phyloP scores from a whole-genome alignment of 2,888 invertebrate species.

The Hydropsyche betteni region DNA sequence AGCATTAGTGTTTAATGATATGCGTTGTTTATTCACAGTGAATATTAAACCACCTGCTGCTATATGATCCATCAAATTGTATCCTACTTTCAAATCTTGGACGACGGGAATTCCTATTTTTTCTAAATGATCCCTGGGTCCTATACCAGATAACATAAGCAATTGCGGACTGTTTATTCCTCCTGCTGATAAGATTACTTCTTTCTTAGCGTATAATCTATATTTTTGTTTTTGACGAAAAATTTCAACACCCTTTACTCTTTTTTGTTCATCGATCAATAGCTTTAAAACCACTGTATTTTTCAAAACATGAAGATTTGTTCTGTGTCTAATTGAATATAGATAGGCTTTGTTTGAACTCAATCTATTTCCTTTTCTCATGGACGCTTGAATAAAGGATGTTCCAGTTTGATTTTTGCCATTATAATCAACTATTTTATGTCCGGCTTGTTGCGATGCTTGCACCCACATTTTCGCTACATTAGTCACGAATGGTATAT shows the following conservation, averaged over 20 bases:
- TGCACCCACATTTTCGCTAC: slow-evolving; percentile 68
- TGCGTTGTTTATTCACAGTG: slow-evolving; percentile 60
- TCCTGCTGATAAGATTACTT: slow-evolving; percentile 80
- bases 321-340: slow-evolving; percentile 67
- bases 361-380: slow-evolving; percentile 72
- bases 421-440: slow-evolving; percentile 70
- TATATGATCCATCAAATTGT: slow-evolving; percentile 76
- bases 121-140: slow-evolving; percentile 69
- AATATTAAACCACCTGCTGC: slow-evolving; percentile 72
- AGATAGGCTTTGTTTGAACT: slow-evolving; percentile 76
- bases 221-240: slow-evolving; percentile 64
- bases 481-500: slow-evolving; percentile 64
- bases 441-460: slow-evolving; percentile 70
- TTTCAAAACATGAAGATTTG: slow-evolving; percentile 71
- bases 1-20: slow-evolving; percentile 57
- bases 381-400: slow-evolving; percentile 70
- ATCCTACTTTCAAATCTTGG: slow-evolving; percentile 71
- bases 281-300: slow-evolving; percentile 69
- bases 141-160: slow-evolving; percentile 82
- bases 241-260: slow-evolving; percentile 70
- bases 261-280: slow-evolving; percentile 66
- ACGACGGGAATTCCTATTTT: slow-evolving; percentile 66
- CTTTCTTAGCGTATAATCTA: slow-evolving; percentile 70
- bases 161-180: slow-evolving; percentile 81
- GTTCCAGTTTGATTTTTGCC: slow-evolving; percentile 71